Evolutionary conservation across 1,140 invertebrate species (phyloP), one percentile per base, ranked within the genome.

Genomic region (Brachionus rubens): DNA sequence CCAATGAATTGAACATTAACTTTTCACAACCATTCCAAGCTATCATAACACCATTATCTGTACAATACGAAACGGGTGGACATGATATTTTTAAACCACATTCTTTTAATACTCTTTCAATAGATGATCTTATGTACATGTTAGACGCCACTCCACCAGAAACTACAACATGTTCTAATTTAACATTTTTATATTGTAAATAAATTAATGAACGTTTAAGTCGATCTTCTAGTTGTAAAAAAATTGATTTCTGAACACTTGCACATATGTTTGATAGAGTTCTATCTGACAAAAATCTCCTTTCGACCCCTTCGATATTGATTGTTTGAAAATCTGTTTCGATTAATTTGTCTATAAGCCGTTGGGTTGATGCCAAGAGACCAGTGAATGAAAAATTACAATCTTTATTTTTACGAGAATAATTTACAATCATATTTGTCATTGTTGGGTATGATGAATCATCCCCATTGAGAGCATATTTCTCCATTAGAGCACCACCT

Each of bases 1-100:
- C 68, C 3, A 14, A 12, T 30, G 68, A 72, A 30, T 50, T 50
- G 33, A 19, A 33, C 0, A 72, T 30, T 28, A 72, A 48, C 6
- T 72, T 72, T 30, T 72, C 68, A 28, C 24, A 72, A 50, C 68
- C 68, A 54, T 72, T 72, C 96, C 96, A 98, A 21, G 96, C 96
- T 78, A 98, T 94, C 96, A 99, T 99, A n/a, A 96, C 87, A 19
- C 95, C 96, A 89, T 99, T 99, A 83, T 99, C 96, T 3, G 92
- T 95, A 81, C 96, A 98, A 0, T 96, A 87, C 80, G 89, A 87
- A n/a, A 90, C 88, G 14, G 92, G 91, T 19, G 95, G 93, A 78
- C 90, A 87, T 88, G 87, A 19, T 90, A 87, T 79, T 86, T 86
- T 79, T 78, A 89, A 93, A 26, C 86, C 86, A 78, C 88, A 87